Conservation (phyloP, 2,113 vertebrate species). For the Ceyx melanurus region DNA sequence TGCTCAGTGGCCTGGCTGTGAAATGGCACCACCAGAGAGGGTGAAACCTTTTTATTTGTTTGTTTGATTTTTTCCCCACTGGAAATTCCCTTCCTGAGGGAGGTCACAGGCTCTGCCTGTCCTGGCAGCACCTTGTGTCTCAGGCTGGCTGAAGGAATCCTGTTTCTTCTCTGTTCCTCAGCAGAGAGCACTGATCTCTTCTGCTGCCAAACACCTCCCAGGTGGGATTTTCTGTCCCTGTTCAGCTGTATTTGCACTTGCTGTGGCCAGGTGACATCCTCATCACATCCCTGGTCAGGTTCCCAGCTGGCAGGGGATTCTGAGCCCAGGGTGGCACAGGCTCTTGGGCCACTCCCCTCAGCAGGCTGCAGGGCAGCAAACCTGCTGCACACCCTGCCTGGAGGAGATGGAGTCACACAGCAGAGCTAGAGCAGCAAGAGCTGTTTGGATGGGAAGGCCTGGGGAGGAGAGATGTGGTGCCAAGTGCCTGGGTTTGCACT, state of each 20-base stretch:
- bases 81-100: not conserved
- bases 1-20: not conserved
- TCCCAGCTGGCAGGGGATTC: not conserved
- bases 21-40: not conserved
- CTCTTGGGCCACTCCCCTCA: not conserved
- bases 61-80: too few species aligned
- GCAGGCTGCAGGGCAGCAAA: rapidly evolving
- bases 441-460: not conserved
- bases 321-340: rapidly evolving
- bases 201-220: not conserved
- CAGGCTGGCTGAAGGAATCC: not conserved
- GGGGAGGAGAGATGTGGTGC: not conserved
- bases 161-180: not conserved
- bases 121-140: not conserved
- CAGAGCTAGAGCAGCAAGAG: not conserved
- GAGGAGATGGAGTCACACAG: rapidly evolving
- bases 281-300: not conserved
- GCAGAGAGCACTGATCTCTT: not conserved
- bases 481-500: not conserved
- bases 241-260: not conserved
- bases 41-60: too few species aligned
- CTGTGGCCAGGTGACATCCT: not conserved
- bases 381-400: rapidly evolving
- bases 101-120: not conserved
- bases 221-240: not conserved